A percentile compares a stretch with the other conserved stretches of the same genome.
Conservation (phyloP, 2,113 vertebrate genomes). For the Propithecus coquereli region DNA sequence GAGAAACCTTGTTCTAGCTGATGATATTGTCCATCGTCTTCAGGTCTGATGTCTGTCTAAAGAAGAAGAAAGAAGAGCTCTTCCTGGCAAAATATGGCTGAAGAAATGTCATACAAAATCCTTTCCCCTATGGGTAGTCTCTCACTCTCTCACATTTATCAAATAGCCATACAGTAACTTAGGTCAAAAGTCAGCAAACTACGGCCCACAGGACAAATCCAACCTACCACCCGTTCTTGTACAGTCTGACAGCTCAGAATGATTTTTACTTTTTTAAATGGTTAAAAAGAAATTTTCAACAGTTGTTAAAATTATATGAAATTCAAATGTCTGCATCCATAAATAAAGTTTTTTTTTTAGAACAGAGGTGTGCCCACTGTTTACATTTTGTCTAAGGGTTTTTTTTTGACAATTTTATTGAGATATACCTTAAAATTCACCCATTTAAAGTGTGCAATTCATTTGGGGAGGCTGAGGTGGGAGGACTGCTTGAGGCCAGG, state of each 20-base stretch:
- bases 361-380: background rate
- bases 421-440: background rate
- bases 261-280: background rate
- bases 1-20: background rate
- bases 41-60: background rate
- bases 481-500: no score
- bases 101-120: constrained; percentile 7
- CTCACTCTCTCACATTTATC: background rate
- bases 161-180: background rate
- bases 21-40: background rate
- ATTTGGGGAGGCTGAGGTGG: background rate
- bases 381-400: background rate
- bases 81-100: background rate
- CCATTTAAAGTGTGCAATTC: background rate
- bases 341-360: background rate
- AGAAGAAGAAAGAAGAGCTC: background rate
- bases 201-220: background rate
- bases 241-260: background rate
- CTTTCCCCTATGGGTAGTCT: background rate
- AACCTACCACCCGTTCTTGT: background rate
- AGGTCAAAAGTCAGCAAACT: background rate
- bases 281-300: background rate
- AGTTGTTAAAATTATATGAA: constrained; percentile 3
- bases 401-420: background rate
- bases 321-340: background rate